phyloP scores from a whole-genome alignment of 2,888 invertebrate species.

The Noctua fimbriata region DNA sequence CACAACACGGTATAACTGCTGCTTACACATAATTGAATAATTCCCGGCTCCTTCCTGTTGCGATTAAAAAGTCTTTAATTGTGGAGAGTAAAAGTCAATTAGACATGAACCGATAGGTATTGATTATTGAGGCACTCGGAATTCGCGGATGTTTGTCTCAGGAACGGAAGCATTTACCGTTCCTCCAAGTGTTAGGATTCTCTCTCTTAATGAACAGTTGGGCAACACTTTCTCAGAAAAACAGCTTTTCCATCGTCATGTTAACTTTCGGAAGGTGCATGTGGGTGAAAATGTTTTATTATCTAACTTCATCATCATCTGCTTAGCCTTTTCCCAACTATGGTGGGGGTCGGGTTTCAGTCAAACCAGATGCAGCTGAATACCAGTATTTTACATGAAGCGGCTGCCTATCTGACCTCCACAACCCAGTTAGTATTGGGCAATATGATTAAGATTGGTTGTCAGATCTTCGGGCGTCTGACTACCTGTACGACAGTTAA shows the following conservation, averaged over 20 bases:
- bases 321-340: too few species aligned
- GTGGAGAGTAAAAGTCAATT: slow-evolving; percentile 83
- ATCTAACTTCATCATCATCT: background rate
- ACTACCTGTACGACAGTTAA: too few species aligned
- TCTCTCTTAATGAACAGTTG: slow-evolving; percentile 11
- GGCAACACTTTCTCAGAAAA: slow-evolving; percentile 7
- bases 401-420: too few species aligned
- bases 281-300: background rate
- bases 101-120: slow-evolving; percentile 63
- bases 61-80: slow-evolving; percentile 80
- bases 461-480: too few species aligned
- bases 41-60: slow-evolving; percentile 75
- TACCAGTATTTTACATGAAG: too few species aligned
- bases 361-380: too few species aligned
- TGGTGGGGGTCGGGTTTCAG: too few species aligned
- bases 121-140: slow-evolving; percentile 67
- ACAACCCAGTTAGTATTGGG: too few species aligned
- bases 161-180: slow-evolving; percentile 53
- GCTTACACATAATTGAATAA: slow-evolving; percentile 75
- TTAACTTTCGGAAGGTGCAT: background rate
- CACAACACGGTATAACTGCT: slow-evolving; percentile 47
- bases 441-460: too few species aligned
- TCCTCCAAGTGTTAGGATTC: slow-evolving; percentile 14
- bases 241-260: background rate
- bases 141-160: slow-evolving; percentile 66